phyloP scores from a whole-genome alignment of 2,888 invertebrate genomes.

The Nomada lathburiana region DNA sequence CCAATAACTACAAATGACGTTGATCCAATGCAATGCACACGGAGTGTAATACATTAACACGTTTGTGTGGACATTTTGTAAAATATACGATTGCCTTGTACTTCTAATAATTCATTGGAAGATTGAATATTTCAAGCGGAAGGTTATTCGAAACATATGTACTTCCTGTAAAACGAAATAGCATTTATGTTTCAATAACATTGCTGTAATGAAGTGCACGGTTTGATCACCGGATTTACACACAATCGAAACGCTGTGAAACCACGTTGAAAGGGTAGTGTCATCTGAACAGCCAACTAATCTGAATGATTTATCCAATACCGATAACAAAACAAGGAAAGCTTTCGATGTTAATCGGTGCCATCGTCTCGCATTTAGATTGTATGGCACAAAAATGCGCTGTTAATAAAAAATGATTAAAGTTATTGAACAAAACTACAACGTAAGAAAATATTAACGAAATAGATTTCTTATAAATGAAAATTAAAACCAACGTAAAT shows the following conservation, averaged over 20 bases:
- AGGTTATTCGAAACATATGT: background rate
- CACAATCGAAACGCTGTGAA: background rate
- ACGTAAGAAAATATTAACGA: background rate
- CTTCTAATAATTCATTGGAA: background rate
- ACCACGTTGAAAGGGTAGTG: background rate
- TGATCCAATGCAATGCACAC: background rate
- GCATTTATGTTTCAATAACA: background rate
- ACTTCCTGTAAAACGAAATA: background rate
- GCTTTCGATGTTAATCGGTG: background rate
- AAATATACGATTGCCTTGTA: background rate
- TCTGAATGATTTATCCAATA: background rate
- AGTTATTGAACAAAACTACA: background rate
- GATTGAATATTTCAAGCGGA: background rate
- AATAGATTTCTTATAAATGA: background rate
- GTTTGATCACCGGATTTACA: background rate
- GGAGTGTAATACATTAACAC: background rate
- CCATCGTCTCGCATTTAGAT: background rate
- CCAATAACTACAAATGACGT: background rate
- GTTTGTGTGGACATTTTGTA: background rate
- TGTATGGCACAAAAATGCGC: background rate
- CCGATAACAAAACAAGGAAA: background rate
- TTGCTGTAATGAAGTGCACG: background rate
- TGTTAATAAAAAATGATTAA: background rate
- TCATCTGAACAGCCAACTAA: background rate
- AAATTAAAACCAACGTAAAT: background rate